A percentile compares a stretch with the other conserved stretches of the same genome.
These are phyloP conservation scores for Sialia sialis DNA, from an alignment of 2,113 vertebrate genomes.

Conservation along the genomic window DNA sequence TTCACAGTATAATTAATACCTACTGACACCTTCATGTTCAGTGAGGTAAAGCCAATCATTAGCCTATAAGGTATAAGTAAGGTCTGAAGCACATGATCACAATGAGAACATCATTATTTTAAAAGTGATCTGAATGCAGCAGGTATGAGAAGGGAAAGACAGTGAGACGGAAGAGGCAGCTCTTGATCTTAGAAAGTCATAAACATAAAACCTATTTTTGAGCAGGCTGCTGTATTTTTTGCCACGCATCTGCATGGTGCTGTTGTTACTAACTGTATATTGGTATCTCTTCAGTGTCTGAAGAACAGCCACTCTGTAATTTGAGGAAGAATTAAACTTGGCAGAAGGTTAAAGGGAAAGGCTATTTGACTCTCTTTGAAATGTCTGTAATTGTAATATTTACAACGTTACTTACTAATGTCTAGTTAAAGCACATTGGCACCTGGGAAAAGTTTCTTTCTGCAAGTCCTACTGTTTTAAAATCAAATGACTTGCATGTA, in stretches of 20 bases:
- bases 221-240: neutral
- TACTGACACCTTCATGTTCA: constrained; percentile 28
- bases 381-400: neutral
- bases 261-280: neutral
- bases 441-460: neutral
- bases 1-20: constrained; percentile 65
- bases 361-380: constrained; percentile 41
- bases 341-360: constrained; percentile 1
- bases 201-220: neutral
- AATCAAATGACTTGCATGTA: neutral
- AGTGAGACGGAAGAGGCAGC: neutral
- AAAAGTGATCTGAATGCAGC: neutral
- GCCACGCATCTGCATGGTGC: neutral
- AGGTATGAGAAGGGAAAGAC: constrained; percentile 32
- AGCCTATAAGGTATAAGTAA: constrained; percentile 35
- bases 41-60: constrained; percentile 31
- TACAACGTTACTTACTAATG: neutral
- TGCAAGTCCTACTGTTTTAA: neutral
- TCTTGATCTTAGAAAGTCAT: neutral
- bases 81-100: neutral
- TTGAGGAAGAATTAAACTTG: constrained; percentile 16
- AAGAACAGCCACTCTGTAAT: constrained; percentile 10
- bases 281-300: neutral
- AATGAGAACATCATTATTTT: neutral
- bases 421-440: neutral